Base-by-base conservation (phyloP, 2,888 invertebrate genomes). In the Drosophila bunnanda region DNA sequence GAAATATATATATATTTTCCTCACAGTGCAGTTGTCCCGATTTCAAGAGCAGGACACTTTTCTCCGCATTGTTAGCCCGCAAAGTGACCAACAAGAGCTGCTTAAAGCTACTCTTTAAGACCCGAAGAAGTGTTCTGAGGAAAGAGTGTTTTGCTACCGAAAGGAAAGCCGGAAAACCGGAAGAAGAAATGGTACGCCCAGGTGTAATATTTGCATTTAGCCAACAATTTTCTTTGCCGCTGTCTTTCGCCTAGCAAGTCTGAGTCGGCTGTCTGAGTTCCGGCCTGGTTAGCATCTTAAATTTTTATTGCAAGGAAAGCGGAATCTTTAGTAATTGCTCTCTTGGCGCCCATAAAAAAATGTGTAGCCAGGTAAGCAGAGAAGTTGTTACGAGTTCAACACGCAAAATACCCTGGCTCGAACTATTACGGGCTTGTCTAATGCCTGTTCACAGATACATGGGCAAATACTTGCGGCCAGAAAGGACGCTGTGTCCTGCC, bases 281-380 rank as follows among this genome's bases (percentile, higher is more conserved):
- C 50, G 52, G 52, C 39, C 65, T 39, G 62, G 61, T 66, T 72
- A 58, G 77, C 74, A 65, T 85, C 85, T 88, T 85, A 85, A 77
- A 85, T 81, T 85, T 87, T 80, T 88, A 88, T 86, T 86, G 88
- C 85, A 81, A 77, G 78, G 75, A 76, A 79, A 80, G 80, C 88
- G 77, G 77, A 85, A 82, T 88, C 79, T 77, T 79, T 50, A 58
- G 79, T 86, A 86, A 86, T 86, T 88, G 85, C 85, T 85, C 85
- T 85, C 88, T 39, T 58, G 85, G 74, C 79, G 82, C 80, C 57
- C 77, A 78, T 86, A 79, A 88, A 86, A 79, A 85, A 73, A 79
- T 87, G 88, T 83, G 83, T 81, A 83, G 86, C 83, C 79, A 86
- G 83, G 79, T 83, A 83, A 83, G 83, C 83, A 86, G 73, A 73